These are phyloP conservation scores for Ictidomys tridecemlineatus DNA, from an alignment of 2,113 vertebrate species.

Conservation along the genomic window DNA sequence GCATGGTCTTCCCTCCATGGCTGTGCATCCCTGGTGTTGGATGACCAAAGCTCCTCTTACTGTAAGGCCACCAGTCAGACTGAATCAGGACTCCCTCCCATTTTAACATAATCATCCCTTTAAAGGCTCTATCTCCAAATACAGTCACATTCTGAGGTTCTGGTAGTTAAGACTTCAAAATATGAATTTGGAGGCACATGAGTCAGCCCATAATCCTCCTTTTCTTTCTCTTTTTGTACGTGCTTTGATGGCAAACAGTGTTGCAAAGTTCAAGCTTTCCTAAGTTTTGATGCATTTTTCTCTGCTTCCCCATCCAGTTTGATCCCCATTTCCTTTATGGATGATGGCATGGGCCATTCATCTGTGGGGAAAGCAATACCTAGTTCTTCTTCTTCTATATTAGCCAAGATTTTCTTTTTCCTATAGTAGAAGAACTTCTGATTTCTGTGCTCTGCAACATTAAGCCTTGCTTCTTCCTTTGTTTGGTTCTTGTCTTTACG, in stretches of 20 bases:
- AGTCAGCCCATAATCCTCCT: not conserved
- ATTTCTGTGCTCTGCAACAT: not conserved
- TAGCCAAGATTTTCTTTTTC: not conserved
- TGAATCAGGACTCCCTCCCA: not conserved
- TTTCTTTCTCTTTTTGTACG: not conserved
- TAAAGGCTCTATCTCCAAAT: not conserved
- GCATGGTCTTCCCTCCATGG: not conserved
- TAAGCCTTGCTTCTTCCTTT: constrained; percentile 34
- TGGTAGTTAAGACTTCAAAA: not conserved
- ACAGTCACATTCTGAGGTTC: not conserved
- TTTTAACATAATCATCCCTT: not conserved
- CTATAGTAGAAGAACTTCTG: not conserved
- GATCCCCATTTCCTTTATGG: not conserved
- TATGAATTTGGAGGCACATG: not conserved
- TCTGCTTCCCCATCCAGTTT: not conserved
- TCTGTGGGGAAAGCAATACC: not conserved
- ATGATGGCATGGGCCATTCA: not conserved
- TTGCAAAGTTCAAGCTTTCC: not conserved
- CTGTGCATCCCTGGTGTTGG: not conserved
- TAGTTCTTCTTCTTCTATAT: not conserved
- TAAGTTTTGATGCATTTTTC: not conserved
- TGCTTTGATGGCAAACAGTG: not conserved
- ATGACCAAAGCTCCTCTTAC: not conserved
- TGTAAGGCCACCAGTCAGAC: not conserved
- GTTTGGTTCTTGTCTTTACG: constrained; percentile 42